Evolutionary conservation across 2,113 vertebrate species (phyloP).

Genomic region (Dasyprocta punctata): DNA sequence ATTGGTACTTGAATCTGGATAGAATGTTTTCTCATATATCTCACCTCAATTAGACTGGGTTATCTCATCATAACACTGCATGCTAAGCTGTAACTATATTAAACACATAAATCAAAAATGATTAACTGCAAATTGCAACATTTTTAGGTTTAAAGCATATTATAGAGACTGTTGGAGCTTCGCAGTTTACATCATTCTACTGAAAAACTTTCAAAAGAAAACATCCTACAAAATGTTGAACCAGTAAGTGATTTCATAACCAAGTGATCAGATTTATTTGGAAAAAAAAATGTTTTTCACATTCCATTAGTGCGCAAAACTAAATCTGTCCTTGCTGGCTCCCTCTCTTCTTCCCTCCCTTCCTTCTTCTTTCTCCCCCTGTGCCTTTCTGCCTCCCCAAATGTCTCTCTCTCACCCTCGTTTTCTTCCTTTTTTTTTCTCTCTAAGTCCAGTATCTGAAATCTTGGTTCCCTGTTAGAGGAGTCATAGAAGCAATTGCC

Average conservation of each 20-base stretch:
- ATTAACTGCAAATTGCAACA: slow-evolving; percentile 57
- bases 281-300: not conserved
- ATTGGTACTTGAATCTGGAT: slow-evolving; percentile 30
- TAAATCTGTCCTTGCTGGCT: not conserved
- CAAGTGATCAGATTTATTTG: not conserved
- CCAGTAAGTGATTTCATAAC: slow-evolving; percentile 5
- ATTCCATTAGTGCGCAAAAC: not conserved
- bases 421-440: not conserved
- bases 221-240: not conserved
- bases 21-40: slow-evolving; percentile 8
- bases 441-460: not conserved
- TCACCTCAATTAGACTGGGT: slow-evolving; percentile 22
- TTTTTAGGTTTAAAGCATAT: slow-evolving; percentile 34
- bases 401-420: accelerated
- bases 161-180: not conserved
- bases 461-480: not conserved
- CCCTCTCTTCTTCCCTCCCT: not conserved
- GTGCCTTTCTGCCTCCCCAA: not conserved
- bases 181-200: not conserved
- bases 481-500: not conserved
- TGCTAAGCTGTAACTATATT: slow-evolving; percentile 65
- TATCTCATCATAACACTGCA: slow-evolving; percentile 32
- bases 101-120: slow-evolving; percentile 71
- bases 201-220: not conserved
- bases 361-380: not conserved